phyloP scores from a whole-genome alignment of 2,888 invertebrate genomes.

The Autographa pulchrina region DNA sequence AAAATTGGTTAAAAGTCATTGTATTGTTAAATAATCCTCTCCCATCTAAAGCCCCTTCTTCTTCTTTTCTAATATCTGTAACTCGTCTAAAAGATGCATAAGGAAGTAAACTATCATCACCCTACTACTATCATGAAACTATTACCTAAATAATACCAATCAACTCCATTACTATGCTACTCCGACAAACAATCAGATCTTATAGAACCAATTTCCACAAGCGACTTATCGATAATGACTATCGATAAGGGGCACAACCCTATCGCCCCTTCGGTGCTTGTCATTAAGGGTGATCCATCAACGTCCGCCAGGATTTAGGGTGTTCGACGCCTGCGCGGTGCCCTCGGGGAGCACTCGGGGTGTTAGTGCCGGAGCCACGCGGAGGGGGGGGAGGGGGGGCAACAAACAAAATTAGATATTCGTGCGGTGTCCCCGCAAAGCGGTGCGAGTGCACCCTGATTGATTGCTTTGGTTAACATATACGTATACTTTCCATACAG shows the following conservation, averaged over 20 bases:
- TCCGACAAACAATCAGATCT: conserved; percentile 69
- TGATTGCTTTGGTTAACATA: conserved; percentile 78
- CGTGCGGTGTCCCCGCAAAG: conserved; percentile 86
- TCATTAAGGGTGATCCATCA: conserved; percentile 90
- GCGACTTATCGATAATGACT: conserved; percentile 66
- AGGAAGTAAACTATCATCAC: conserved; percentile 8
- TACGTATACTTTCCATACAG: conserved; percentile 56
- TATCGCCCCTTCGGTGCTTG: conserved; percentile 85
- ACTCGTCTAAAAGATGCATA: neutral
- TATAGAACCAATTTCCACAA: conserved; percentile 72
- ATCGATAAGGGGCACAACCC: conserved; percentile 68
- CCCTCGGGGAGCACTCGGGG: conserved; percentile 47
- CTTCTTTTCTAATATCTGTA: neutral
- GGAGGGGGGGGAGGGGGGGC: conserved; percentile 64
- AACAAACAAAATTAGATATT: conserved; percentile 89
- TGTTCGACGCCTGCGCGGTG: conserved; percentile 83
- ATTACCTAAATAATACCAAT: conserved; percentile 62
- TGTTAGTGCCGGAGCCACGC: conserved; percentile 51
- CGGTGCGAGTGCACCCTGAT: conserved; percentile 83
- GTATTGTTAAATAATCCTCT: no score
- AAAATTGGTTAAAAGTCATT: no score
- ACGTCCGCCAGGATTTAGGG: conserved; percentile 88
- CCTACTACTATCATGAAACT: conserved; percentile 31
- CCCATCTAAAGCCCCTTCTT: no score
- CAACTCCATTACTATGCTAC: conserved; percentile 53